Conservation (phyloP, 2,113 vertebrate species). For the Rhadina sibilatrix region DNA sequence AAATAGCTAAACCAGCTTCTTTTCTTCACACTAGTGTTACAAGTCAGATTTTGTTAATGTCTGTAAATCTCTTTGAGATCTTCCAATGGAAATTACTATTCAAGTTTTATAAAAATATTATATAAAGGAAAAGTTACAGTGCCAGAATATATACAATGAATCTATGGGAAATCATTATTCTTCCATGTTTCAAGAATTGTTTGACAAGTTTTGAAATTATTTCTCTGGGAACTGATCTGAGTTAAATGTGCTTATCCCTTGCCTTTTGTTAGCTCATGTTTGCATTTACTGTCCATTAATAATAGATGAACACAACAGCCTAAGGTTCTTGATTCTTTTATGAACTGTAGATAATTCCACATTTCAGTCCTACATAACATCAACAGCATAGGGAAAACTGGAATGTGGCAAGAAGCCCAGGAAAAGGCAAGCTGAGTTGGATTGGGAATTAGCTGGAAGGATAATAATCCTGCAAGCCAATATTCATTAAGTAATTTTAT, state of each 20-base stretch:
- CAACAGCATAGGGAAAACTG: slow-evolving; percentile 46
- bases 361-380: slow-evolving; percentile 60
- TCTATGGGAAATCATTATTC: slow-evolving; percentile 67
- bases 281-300: slow-evolving; percentile 60
- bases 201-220: slow-evolving; percentile 68
- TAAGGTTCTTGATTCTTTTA: slow-evolving; percentile 54
- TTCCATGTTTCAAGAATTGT: slow-evolving; percentile 53
- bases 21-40: neutral
- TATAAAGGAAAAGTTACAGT: slow-evolving; percentile 32
- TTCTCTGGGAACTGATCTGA: slow-evolving; percentile 60
- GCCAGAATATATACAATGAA: slow-evolving; percentile 50
- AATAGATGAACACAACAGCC: slow-evolving; percentile 51
- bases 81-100: slow-evolving; percentile 19
- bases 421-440: slow-evolving; percentile 19
- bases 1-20: neutral
- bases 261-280: slow-evolving; percentile 47
- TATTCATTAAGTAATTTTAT: slow-evolving; percentile 66
- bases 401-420: slow-evolving; percentile 61
- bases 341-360: slow-evolving; percentile 58
- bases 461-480: slow-evolving; percentile 53
- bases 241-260: slow-evolving; percentile 66
- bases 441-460: slow-evolving; percentile 35
- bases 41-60: neutral
- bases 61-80: slow-evolving; percentile 8
- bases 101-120: slow-evolving; percentile 8